Evolutionary conservation across 1,140 invertebrate genomes (phyloP), one percentile per base, ranked within the genome.

Genomic region (Solenopsis fugax): DNA sequence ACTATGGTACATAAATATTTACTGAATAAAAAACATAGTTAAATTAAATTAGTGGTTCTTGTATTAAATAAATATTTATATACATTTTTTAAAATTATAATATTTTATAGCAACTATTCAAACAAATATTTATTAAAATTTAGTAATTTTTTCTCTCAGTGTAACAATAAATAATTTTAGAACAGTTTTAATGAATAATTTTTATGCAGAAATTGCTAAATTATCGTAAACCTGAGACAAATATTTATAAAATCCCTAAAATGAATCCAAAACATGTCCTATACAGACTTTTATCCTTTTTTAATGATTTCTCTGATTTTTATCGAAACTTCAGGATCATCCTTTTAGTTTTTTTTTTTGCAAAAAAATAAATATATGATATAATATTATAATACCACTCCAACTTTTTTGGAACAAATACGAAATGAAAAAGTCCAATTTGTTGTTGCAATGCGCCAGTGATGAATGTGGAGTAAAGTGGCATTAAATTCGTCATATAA

Each of bases 401-500:
- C 45, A 50, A 29, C 56, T n/a, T 75, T 41, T 58, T 41, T 12
- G 41, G 58, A 21, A 16, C 10, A 50, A 65, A 13, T 34, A 48
- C 0, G 18, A 50, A 65, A 50, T 45, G 41, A 18, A 48, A 62
- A 78, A 21, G 12, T 50, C 1, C 34, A 9, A 37, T 48, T 52
- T 52, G 9, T 65, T 65, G 12, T 58, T 60, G n/a, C 54, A 4
- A 58, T 52, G 18, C 0, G 21, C 12, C n/a, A 10, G 16, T 65
- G n/a, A 41, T 45, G 13, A 24, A 80, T 41, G 24, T 67, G 7
- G 7, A 52, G n/a, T 4, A 52, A 65, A 48, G 24, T 24, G 18
- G n/a, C n/a, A 1, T 78, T 37, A 4, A 16, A 52, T 78, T 64
- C 48, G 65, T 50, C n/a, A 16, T 67, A 24, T 29, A 67, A 80